Base-by-base conservation (phyloP, 2,888 invertebrate genomes). In the Leptopilina syphax region DNA sequence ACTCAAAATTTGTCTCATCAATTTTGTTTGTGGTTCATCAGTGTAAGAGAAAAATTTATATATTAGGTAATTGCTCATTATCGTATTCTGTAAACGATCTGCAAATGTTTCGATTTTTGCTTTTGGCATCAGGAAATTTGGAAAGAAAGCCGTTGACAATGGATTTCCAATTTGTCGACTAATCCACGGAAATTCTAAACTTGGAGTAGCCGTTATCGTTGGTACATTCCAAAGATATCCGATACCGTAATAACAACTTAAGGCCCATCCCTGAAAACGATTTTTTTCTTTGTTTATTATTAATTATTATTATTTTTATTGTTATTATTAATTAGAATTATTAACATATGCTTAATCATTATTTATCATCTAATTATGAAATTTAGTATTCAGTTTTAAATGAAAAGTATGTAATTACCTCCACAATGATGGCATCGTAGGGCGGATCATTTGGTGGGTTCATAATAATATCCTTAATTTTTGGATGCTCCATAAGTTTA, bases 371-470 rank as follows among this genome's bases (percentile, higher is more conserved):
- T 5, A 44, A 44, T 6, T 6, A 44, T 18, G 18, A 44, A 44
- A 6, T 44, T 44, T 44, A 44, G 44, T 1, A 44, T 63, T 44
- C 12, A 12, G 10, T 50, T 60, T 18, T 3, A 34, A 34, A 34
- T 34, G 60, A 18, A 76, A 57, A 54, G 18, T 66, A 18, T 60
- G 3, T 10, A 9, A 77, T 83, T 80, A 89, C 88, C 85, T 90
- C 89, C 0, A 84, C 84, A 73, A 90, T 85, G 0, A 90, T 78
- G 1, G 88, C 78, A 82, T 90, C 89, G 77, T 90, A 90, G 0
- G 87, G 83, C 44, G 87, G 85, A 63, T 54, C 80, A 0, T 83
- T 85, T 0, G 85, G 85, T 65, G 86, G 85, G 80, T 88, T 85
- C 63, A 83, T 78, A 27, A 89, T 85, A n/a, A 90, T 81, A 5